Evolutionary conservation across 2,113 vertebrate genomes (phyloP).

Genomic region (Crocuta crocuta): DNA sequence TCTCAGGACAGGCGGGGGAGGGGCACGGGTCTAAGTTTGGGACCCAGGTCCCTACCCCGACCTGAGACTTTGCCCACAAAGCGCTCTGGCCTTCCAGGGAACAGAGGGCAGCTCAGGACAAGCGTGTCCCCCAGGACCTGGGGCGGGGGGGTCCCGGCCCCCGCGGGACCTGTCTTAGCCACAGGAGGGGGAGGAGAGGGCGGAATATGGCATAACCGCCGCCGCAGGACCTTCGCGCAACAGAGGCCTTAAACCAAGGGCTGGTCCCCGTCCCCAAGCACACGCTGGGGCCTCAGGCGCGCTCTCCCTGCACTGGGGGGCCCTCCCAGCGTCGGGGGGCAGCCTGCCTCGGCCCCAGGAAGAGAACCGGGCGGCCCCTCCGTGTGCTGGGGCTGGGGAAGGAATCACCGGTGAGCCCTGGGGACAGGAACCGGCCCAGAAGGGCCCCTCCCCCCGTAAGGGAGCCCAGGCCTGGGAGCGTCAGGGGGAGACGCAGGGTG

Average conservation of each 20-base stretch:
- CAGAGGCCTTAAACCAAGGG: neutral
- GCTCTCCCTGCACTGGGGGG: neutral
- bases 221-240: neutral
- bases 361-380: neutral
- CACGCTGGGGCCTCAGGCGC: neutral
- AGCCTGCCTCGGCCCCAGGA: neutral
- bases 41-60: neutral
- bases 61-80: neutral
- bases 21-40: neutral
- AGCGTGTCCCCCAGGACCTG: neutral
- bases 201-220: neutral
- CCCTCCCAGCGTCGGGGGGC: neutral
- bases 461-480: neutral
- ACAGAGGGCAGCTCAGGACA: neutral
- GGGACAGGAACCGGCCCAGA: neutral
- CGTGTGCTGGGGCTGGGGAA: neutral
- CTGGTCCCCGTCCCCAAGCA: neutral
- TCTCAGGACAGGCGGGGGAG: too few species aligned
- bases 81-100: neutral
- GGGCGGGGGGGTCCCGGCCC: neutral
- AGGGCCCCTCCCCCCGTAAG: neutral
- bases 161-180: neutral
- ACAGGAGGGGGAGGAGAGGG: neutral
- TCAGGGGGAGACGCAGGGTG: fast-evolving
- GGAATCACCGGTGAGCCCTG: neutral